These are phyloP conservation scores for Stratiomys singularior DNA, from an alignment of 2,888 invertebrate genomes.

Conservation along the genomic window DNA sequence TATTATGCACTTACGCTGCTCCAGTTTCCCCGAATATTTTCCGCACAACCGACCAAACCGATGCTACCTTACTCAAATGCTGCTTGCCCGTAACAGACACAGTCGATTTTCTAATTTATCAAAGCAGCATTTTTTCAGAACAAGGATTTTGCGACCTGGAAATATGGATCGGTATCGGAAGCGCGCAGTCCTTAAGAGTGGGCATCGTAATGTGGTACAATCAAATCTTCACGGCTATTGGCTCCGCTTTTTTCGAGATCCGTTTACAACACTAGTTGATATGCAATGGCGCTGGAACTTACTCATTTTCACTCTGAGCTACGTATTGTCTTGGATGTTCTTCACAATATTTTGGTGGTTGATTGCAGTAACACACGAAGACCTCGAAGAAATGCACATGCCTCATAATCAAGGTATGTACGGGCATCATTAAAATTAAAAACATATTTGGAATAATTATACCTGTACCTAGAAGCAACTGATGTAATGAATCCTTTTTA, in stretches of 20 bases:
- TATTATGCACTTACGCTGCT: too few relatives aligned
- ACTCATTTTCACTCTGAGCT: slow-evolving; percentile 83
- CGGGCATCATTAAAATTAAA: background rate
- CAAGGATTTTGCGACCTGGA: slow-evolving; percentile 69
- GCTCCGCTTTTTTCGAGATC: slow-evolving; percentile 77
- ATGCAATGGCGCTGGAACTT: slow-evolving; percentile 90
- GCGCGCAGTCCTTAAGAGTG: slow-evolving; percentile 93
- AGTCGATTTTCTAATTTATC: background rate
- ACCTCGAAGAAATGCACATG: slow-evolving; percentile 76
- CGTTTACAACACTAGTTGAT: slow-evolving; percentile 74
- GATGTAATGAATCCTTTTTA: background rate
- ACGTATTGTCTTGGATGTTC: slow-evolving; percentile 87
- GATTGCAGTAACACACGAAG: slow-evolving; percentile 89
- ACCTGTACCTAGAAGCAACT: background rate
- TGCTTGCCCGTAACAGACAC: too few relatives aligned
- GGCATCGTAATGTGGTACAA: slow-evolving; percentile 94
- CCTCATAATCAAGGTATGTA: slow-evolving; percentile 66
- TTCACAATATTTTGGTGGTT: slow-evolving; percentile 94
- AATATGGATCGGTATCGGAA: slow-evolving; percentile 77
- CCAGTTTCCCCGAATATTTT: too few relatives aligned
- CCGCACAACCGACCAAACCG: too few relatives aligned
- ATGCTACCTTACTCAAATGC: too few relatives aligned
- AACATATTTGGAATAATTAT: background rate
- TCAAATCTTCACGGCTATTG: slow-evolving; percentile 84
- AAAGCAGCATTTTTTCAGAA: background rate